Conservation (phyloP, 2,113 vertebrate species). For the Poicephalus meyeri region DNA sequence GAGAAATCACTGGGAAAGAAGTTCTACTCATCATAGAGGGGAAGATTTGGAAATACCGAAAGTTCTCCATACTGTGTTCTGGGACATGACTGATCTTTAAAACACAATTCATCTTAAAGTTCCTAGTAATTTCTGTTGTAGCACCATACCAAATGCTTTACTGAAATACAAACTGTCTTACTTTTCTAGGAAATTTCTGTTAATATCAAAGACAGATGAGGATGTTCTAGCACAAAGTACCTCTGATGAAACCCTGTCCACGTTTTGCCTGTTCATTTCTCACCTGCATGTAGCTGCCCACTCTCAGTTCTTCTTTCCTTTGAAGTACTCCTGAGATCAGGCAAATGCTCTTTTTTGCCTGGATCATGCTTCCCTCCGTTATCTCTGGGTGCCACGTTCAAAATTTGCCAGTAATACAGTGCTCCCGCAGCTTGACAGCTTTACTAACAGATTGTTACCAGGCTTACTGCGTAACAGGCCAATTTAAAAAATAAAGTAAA, state of each 20-base stretch:
- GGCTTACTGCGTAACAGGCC: conserved; percentile 21
- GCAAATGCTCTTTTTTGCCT: conserved; percentile 36
- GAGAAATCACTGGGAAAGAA: background rate
- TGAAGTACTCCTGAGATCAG: conserved; percentile 17
- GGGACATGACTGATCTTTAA: background rate
- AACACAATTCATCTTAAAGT: background rate
- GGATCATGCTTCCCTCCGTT: background rate
- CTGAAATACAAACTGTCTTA: background rate
- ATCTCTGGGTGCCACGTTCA: conserved; percentile 19
- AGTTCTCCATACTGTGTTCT: background rate
- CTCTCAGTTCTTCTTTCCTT: conserved; percentile 24
- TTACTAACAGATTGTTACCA: conserved; percentile 62
- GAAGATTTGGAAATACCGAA: background rate
- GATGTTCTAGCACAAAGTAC: background rate
- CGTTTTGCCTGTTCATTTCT: background rate
- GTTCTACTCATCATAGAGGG: background rate
- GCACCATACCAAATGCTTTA: background rate
- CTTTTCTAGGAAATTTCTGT: background rate
- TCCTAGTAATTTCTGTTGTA: background rate
- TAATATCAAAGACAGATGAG: background rate
- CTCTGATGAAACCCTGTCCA: background rate
- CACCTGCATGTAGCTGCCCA: background rate
- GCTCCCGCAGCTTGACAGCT: conserved; percentile 53
- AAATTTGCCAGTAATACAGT: conserved; percentile 36
- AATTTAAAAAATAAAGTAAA: background rate